Conservation (phyloP, 2,797 vertebrate species). For the Linurgus olivaceus region DNA sequence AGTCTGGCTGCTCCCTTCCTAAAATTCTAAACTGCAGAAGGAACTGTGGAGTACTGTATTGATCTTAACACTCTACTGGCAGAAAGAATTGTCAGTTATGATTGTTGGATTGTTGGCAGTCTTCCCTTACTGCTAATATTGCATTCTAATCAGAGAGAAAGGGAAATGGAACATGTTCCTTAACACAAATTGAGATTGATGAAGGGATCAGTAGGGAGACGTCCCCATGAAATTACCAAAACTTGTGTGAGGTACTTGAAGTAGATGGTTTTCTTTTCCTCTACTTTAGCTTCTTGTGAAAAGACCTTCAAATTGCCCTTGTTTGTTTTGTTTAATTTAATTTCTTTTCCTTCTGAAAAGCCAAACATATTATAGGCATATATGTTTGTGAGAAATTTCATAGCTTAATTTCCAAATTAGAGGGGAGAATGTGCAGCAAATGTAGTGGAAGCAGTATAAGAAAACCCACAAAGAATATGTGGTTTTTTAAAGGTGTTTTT, state of each 20-base stretch:
- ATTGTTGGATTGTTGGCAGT: neutral
- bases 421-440: neutral
- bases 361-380: neutral
- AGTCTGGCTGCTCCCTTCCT: neutral
- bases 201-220: neutral
- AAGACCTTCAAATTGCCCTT: neutral
- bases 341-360: neutral
- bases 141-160: neutral
- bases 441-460: neutral
- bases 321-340: neutral
- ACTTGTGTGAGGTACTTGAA: neutral
- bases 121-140: neutral
- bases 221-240: neutral
- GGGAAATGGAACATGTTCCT: neutral
- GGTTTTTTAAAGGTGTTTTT: neutral
- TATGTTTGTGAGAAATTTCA: neutral
- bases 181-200: neutral
- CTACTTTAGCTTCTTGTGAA: neutral
- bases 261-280: neutral
- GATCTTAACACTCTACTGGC: neutral
- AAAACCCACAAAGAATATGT: neutral
- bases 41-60: neutral
- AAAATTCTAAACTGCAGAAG: neutral
- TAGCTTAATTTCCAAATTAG: neutral
- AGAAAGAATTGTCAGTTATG: neutral